These are phyloP conservation scores for Pterocles orientalis DNA, from an alignment of 2,113 vertebrate species.

Conservation along the genomic window DNA sequence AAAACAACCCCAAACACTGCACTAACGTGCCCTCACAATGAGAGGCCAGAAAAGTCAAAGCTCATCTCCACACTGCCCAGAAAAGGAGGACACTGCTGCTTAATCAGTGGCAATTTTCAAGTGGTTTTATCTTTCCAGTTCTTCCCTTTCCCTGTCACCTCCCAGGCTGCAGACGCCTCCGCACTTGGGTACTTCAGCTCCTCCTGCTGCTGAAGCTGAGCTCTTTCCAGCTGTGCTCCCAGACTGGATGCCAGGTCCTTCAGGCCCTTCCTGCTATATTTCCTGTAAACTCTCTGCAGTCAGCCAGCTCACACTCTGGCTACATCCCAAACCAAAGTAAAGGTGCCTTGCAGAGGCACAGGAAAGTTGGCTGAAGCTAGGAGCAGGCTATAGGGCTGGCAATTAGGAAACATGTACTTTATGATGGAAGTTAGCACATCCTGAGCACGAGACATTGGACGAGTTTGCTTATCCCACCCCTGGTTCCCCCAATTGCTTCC, in stretches of 20 bases:
- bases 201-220: neutral
- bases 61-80: neutral
- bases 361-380: neutral
- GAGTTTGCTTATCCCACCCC: neutral
- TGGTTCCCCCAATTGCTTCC: neutral
- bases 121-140: neutral
- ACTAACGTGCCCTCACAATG: neutral
- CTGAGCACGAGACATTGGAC: neutral
- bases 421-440: neutral
- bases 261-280: neutral
- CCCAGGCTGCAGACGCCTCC: neutral
- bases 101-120: neutral
- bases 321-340: neutral
- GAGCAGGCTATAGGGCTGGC: neutral
- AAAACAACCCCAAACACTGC: neutral
- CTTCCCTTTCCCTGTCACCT: neutral
- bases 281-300: neutral
- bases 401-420: constrained; percentile 1
- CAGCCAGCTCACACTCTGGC: neutral
- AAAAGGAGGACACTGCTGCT: neutral
- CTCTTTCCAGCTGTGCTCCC: constrained; percentile 30
- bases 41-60: neutral
- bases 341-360: constrained; percentile 16
- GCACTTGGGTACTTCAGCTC: neutral
- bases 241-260: neutral